Percentiles rank a stretch among this genome's conserved stretches.
phyloP scores from a whole-genome alignment of 1,140 invertebrate species.

The Atta cephalotes region DNA sequence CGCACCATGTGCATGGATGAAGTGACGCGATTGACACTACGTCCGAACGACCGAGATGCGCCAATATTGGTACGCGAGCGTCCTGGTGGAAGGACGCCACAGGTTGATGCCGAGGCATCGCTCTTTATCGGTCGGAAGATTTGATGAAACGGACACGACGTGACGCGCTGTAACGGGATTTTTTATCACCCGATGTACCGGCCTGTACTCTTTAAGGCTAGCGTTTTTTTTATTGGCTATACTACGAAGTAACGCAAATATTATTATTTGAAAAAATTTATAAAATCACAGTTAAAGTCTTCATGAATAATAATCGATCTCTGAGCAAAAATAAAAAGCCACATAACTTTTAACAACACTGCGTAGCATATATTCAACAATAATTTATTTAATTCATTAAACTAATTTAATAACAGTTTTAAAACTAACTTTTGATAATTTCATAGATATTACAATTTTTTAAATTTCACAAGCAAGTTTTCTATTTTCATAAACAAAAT shows the following conservation, averaged over 20 bases:
- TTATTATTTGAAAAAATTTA: constrained; percentile 22
- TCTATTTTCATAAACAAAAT: constrained; percentile 6
- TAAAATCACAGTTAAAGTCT: neutral
- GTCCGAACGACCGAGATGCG: constrained; percentile 74
- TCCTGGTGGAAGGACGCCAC: constrained; percentile 73
- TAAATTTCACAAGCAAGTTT: neutral
- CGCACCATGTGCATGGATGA: constrained; percentile 56
- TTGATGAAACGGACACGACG: constrained; percentile 61
- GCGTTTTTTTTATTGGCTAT: neutral
- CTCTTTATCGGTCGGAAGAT: constrained; percentile 64
- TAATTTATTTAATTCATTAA: constrained; percentile 18
- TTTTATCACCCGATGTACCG: constrained; percentile 42
- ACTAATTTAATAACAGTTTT: constrained; percentile 20
- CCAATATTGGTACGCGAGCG: constrained; percentile 70
- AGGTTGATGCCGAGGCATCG: constrained; percentile 73
- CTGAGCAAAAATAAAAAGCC: neutral
- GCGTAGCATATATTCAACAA: neutral
- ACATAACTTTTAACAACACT: neutral
- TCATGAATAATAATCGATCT: constrained; percentile 4
- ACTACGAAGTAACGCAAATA: constrained; percentile 11
- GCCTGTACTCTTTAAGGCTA: constrained; percentile 19
- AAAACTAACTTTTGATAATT: neutral
- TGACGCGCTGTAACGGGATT: constrained; percentile 60
- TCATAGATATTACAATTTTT: constrained; percentile 7
- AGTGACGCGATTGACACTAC: constrained; percentile 74